Evolutionary conservation across 2,888 invertebrate genomes (phyloP).

Genomic region (Pristionchus mayeri): DNA sequence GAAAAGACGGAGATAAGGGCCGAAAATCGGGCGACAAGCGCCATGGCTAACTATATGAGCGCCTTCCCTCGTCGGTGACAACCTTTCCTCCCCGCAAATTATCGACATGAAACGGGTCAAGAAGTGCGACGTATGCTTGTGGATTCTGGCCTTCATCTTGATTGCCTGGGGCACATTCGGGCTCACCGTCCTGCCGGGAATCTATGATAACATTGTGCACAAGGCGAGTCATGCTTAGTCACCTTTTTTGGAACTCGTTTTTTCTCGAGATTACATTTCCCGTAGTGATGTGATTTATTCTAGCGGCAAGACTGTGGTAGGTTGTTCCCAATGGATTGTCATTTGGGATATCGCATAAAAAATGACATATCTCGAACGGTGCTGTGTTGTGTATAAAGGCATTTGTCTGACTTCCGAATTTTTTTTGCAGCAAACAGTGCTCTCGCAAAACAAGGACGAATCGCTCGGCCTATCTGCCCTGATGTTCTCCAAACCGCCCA

Average conservation of each 20-base stretch:
- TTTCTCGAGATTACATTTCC: too few relatives aligned
- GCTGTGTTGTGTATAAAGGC: too few relatives aligned
- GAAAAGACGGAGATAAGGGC: background rate
- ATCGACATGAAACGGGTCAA: background rate
- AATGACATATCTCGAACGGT: background rate
- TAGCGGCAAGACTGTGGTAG: too few relatives aligned
- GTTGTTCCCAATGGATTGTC: too few relatives aligned
- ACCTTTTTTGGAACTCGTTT: too few relatives aligned
- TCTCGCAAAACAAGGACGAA: background rate
- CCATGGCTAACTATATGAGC: slow-evolving; percentile 26
- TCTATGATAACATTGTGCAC: slow-evolving; percentile 1
- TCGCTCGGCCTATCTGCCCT: slow-evolving; percentile 10
- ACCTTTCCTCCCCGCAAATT: too few relatives aligned
- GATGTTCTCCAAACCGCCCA: slow-evolving; percentile 20
- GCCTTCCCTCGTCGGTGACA: background rate
- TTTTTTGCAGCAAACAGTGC: background rate
- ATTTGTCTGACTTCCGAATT: background rate
- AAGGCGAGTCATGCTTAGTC: background rate
- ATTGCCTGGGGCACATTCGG: background rate
- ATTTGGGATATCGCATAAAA: too few relatives aligned
- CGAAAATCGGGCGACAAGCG: slow-evolving; percentile 23
- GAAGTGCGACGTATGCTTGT: background rate
- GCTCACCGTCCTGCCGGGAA: background rate
- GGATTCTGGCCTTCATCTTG: background rate
- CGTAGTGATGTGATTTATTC: too few relatives aligned